Base-by-base conservation (phyloP, 1,140 invertebrate species). In the Bombus waltoni region DNA sequence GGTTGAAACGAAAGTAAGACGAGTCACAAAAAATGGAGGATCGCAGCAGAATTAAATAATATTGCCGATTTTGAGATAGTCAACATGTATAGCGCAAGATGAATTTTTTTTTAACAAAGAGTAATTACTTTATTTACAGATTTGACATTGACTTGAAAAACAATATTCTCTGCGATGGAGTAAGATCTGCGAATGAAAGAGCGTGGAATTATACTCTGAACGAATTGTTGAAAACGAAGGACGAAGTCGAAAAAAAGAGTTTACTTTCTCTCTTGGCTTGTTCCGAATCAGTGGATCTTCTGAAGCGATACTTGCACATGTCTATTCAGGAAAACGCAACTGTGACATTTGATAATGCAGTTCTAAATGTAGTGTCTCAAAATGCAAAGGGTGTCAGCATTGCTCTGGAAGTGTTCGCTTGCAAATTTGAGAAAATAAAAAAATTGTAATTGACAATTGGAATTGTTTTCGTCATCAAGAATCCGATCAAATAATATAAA, bases 141-240 rank as follows among this genome's bases (percentile, higher is more conserved):
- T 28, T 92, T 95, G 93, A 97, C 95, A 68, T 96, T 91, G 91
- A 98, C 97, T 44, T 97, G 95, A 86, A 96, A 95, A 91, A 96
- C 95, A 93, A 96, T 96, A 91, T 96, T 32, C 92, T 96, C 73
- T 96, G 97, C 73, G 95, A 95, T 94, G 97, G 97, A 82, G 95
- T 95, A 1, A 96, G 97, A 38, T 96, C 96, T 92, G 97, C 97
- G 65, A 96, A 93, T 38, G 94, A 94, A 85, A 96, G 96, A 79
- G 97, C 96, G 88, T 97, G 97, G 88, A 93, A 94, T 87, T 97
- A 96, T 89, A 96, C 97, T 90, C 96, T 97, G 1, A 96, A 95
- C 93, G 32, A 95, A 8, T 22, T 95, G 77, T 95, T 95, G n/a
- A 96, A 91, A 87, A 97, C 96, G 10, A 8, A 40, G 0, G 73